Percentiles rank a stretch among this genome's conserved stretches.
Evolutionary conservation across 2,888 invertebrate species (phyloP).

Genomic region (Parnassius smintheus): DNA sequence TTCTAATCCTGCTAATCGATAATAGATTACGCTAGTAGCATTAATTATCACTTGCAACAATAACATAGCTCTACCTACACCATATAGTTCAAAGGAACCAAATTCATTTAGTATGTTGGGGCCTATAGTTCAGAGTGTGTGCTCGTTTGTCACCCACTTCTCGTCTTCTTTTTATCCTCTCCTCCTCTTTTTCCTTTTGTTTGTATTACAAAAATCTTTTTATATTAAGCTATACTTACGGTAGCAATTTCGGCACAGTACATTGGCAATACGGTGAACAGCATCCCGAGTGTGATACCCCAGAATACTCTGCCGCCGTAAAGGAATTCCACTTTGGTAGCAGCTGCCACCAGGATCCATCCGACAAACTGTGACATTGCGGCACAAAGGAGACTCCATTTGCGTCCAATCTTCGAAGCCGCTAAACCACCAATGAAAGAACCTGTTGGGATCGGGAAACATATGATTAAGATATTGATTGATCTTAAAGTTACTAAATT

Average conservation of each 20-base stretch:
- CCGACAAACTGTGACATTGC: conserved; percentile 85
- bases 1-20: too few relatives aligned
- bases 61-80: too few relatives aligned
- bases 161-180: too few relatives aligned
- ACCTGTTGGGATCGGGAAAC: conserved; percentile 67
- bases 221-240: conserved; percentile 49
- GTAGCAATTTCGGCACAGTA: conserved; percentile 94
- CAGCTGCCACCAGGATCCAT: conserved; percentile 84
- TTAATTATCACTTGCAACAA: too few relatives aligned
- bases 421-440: conserved; percentile 86
- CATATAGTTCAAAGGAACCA: too few relatives aligned
- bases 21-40: too few relatives aligned
- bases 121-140: too few relatives aligned
- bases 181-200: too few relatives aligned
- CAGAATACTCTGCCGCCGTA: conserved; percentile 81
- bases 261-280: conserved; percentile 89
- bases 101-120: too few relatives aligned
- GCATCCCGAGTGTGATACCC: conserved; percentile 85
- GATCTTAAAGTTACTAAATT: too few relatives aligned
- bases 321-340: conserved; percentile 65
- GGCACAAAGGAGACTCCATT: conserved; percentile 84
- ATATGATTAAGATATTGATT: neutral
- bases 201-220: too few relatives aligned
- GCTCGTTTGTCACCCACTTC: too few relatives aligned
- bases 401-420: conserved; percentile 85